Evolutionary conservation across 2,113 vertebrate genomes (phyloP), one percentile per base, ranked within the genome.

Genomic region (Phoxinus phoxinus): DNA sequence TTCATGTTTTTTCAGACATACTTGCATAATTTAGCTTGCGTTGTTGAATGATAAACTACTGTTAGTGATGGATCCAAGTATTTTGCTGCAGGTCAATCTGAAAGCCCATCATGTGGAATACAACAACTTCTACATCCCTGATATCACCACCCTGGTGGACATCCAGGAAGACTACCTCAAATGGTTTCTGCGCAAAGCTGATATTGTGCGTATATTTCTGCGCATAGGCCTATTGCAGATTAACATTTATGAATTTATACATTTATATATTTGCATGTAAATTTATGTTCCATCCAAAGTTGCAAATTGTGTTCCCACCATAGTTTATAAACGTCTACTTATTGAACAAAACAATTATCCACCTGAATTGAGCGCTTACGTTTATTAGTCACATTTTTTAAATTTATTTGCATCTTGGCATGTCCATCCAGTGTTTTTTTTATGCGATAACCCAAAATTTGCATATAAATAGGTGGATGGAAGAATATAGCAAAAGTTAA

Each of bases 101-200:
- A 98, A 96, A 91, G 97, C 96, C 81, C 95, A 94, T 77, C 98
- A 97, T 0, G 95, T 99, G 92, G 97, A 98, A 85, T 97, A 99
- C 90, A 96, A 96, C 89, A 91, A 91, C 35, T 99, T 99, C 93
- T 99, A 99, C 89, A 99, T 99, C 92, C 96, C 97, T 74, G 97
- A 99, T 92, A 95, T 99, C 93, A 97, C 96, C 89, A 96, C 56
- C 89, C 95, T 99, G 61, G 97, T 99, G 92, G 96, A 99, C 92
- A 98, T 99, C 93, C 97, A 98, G 91, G 97, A 98, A 94, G 97
- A 99, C 95, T 99, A 99, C 95, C 97, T 99, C 92, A 97, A 97
- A 94, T 99, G 98, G 98, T 99, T 98, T 94, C 93, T 99, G 83
- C 96, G 95, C 92, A 97, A 97, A 92, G 96, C 97, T 87, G 96